Evolutionary conservation across 2,797 vertebrate species (phyloP), one percentile per base, ranked within the genome.

Genomic region (Neopelma chrysocephalum): DNA sequence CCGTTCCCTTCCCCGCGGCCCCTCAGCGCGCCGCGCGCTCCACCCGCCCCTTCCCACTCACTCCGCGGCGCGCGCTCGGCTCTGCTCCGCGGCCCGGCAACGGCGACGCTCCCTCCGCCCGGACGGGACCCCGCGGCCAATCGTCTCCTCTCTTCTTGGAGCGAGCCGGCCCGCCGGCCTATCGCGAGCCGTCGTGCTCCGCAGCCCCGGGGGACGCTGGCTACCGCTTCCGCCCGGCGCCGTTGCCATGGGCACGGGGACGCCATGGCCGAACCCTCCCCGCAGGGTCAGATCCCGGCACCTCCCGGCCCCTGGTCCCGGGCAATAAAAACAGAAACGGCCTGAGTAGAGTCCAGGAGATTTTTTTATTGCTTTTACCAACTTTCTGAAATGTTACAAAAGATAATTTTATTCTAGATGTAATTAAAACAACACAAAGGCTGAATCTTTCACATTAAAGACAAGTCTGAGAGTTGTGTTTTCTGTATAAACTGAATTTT

Each of bases 281-380:
- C 47, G 32, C 62, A 23, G 8, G 10, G 15, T 1, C 62, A 10
- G 40, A 29, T 4, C 56, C 27, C 45, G 19, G 62, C 22, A 7
- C 11, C 5, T 27, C 26, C 18, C 10, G 10, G 31, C 8, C 22
- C 32, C 64, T 16, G 23, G 3, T 2, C 29, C 43, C 3, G 9
- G 8, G 5, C 32, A 79, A 47, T 3, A 22, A 26, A n/a, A 21
- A 36, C n/a, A 42, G 42, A 47, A 70, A 15, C 0, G 22, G 31
- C 69, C 53, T 12, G 5, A 48, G 19, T 2, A 11, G 9, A 91
- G 92, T 95, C 96, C 96, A 92, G 96, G 92, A 97, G 97, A 85
- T 73, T 97, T 36, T 56, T 98, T 98, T 98, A 98, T 98, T 98
- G 98, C 98, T 98, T 96, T 98, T 95, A 88, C 96, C 91, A 96